These are phyloP conservation scores for Hoplodrina ambigua DNA, from an alignment of 2,888 invertebrate species.

Conservation along the genomic window DNA sequence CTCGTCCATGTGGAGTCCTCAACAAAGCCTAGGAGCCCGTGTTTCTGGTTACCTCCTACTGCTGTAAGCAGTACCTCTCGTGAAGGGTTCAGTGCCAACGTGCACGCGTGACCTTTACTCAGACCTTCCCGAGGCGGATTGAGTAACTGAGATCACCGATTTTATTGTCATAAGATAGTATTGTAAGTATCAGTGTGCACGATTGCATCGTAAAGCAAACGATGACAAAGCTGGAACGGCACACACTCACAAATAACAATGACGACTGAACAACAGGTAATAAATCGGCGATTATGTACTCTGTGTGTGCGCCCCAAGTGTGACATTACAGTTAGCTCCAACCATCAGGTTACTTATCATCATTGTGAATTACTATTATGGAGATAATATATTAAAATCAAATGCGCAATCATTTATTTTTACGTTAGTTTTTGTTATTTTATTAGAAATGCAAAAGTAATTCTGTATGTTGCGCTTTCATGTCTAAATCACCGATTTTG, in stretches of 20 bases:
- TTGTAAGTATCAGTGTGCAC: constrained; percentile 26
- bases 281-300: constrained; percentile 83
- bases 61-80: constrained; percentile 91
- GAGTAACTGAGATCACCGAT: constrained; percentile 76
- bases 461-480: too few relatives aligned
- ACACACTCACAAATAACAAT: constrained; percentile 32
- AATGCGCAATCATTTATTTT: too few relatives aligned
- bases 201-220: constrained; percentile 18
- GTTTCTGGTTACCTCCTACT: constrained; percentile 93
- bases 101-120: constrained; percentile 91
- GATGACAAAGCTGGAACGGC: constrained; percentile 13
- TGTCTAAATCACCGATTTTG: too few relatives aligned
- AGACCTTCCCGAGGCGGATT: constrained; percentile 94
- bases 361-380: constrained; percentile 71
- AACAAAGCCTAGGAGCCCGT: constrained; percentile 82
- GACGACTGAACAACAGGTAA: constrained; percentile 13
- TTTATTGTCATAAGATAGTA: constrained; percentile 24
- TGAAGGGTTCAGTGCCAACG: constrained; percentile 85
- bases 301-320: constrained; percentile 92
- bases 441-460: neutral
- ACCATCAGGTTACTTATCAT: constrained; percentile 73
- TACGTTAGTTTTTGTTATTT: neutral
- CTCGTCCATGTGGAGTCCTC: constrained; percentile 88
- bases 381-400: neutral
- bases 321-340: constrained; percentile 93